Evolutionary conservation across 2,113 vertebrate genomes (phyloP).

Genomic region (Glareola pratincola): DNA sequence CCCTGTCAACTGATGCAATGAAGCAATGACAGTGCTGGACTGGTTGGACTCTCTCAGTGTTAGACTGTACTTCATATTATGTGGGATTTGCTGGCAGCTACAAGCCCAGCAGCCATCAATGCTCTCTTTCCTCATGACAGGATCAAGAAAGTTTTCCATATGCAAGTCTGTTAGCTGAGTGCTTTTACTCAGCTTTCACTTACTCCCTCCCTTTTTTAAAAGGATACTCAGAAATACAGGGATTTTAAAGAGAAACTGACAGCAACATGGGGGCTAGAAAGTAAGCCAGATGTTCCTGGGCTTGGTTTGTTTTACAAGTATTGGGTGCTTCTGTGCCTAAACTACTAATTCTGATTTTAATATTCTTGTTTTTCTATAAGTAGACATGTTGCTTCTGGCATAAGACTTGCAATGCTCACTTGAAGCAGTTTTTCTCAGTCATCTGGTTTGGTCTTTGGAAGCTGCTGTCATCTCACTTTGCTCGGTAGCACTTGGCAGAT

Average conservation of each 20-base stretch:
- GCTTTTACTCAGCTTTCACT: neutral
- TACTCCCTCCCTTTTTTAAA: neutral
- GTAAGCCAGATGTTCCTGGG: neutral
- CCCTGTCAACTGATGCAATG: neutral
- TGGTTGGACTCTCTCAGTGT: neutral
- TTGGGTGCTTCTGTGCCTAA: neutral
- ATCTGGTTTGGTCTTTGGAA: neutral
- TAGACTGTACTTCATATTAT: neutral
- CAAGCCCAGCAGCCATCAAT: neutral
- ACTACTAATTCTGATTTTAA: neutral
- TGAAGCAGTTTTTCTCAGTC: neutral
- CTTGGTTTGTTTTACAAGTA: neutral
- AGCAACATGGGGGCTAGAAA: neutral
- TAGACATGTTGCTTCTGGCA: neutral
- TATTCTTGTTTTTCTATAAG: neutral
- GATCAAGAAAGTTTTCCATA: neutral
- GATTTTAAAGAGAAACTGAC: neutral
- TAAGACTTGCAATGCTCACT: neutral
- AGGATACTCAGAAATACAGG: neutral
- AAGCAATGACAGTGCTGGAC: neutral
- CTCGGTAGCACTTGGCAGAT: neutral
- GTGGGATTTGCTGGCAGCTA: neutral
- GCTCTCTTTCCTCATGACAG: neutral
- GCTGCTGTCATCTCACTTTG: neutral
- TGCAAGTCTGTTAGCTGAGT: neutral